phyloP scores from a whole-genome alignment of 2,113 vertebrate species.

The Corythornis madagascariensis region DNA sequence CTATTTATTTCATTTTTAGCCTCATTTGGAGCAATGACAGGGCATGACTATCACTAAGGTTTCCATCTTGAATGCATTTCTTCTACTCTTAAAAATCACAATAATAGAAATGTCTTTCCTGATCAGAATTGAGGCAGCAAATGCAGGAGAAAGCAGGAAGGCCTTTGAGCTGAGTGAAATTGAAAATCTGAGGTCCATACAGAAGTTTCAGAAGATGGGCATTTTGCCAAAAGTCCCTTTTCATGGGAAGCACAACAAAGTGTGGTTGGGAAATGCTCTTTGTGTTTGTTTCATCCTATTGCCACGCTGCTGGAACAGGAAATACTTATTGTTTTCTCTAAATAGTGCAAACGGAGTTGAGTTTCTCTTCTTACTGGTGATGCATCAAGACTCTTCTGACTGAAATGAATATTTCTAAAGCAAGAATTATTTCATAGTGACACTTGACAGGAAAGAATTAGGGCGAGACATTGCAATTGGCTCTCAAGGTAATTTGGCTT shows the following conservation, averaged over 20 bases:
- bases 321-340: conserved; percentile 5
- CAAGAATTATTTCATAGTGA: neutral
- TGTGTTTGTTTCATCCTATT: neutral
- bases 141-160: neutral
- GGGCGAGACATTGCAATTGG: neutral
- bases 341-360: neutral
- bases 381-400: neutral
- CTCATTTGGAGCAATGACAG: neutral
- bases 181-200: neutral
- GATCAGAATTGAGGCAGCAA: neutral
- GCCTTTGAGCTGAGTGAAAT: neutral
- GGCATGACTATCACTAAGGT: neutral
- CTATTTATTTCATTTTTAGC: neutral
- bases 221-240: conserved; percentile 5
- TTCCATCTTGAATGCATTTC: neutral
- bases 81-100: neutral
- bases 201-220: neutral
- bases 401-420: neutral
- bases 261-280: neutral
- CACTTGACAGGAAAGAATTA: neutral
- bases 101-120: neutral
- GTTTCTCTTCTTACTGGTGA: neutral
- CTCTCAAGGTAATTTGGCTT: neutral
- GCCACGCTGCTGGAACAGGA: neutral
- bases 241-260: neutral